These are phyloP conservation scores for Pyxicephalus adspersus DNA, from an alignment of 2,113 vertebrate genomes.

Conservation along the genomic window DNA sequence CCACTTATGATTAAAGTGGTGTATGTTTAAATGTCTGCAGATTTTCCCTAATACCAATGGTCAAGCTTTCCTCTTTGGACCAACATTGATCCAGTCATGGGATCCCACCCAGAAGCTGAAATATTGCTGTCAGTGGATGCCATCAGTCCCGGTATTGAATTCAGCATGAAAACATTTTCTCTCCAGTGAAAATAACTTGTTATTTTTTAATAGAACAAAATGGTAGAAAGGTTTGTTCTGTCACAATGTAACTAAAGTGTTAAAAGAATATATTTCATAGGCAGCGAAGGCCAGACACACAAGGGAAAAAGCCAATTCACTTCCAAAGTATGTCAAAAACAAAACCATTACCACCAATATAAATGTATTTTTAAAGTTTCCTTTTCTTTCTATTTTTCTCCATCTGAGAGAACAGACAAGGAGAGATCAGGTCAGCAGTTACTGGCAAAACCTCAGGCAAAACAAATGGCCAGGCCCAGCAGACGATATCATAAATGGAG, in stretches of 20 bases:
- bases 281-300: not conserved
- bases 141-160: not conserved
- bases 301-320: conserved; percentile 15
- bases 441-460: no score
- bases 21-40: no score
- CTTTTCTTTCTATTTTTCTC: not conserved
- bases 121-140: no score
- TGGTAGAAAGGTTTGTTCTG: not conserved
- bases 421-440: not conserved
- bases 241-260: not conserved
- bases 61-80: no score
- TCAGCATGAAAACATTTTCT: not conserved
- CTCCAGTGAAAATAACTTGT: not conserved
- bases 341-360: conserved; percentile 37
- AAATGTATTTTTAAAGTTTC: conserved; percentile 22
- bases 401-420: not conserved
- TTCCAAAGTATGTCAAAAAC: not conserved
- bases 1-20: no score
- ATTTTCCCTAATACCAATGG: no score
- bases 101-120: no score
- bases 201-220: not conserved
- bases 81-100: no score
- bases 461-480: no score
- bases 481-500: no score
- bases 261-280: not conserved